These are phyloP conservation scores for Aphis craccivora DNA, from an alignment of 1,140 invertebrate genomes.

Conservation along the genomic window DNA sequence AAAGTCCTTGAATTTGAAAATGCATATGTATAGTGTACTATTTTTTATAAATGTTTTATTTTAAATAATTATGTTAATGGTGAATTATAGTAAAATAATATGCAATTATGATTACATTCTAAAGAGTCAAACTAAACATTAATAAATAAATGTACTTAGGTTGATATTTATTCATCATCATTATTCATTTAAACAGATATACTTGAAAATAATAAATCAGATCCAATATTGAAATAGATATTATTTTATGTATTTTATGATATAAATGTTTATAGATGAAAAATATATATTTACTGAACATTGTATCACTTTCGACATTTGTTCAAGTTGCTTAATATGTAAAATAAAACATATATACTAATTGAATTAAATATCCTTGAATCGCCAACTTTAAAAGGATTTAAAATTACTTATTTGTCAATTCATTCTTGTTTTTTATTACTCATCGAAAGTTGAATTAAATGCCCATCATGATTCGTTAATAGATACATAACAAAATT, in stretches of 20 bases:
- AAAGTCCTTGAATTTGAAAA: neutral
- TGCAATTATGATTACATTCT: no score
- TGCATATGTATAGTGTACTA: no score
- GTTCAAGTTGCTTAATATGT: neutral
- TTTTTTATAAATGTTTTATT: no score
- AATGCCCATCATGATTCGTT: neutral
- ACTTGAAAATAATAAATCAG: neutral
- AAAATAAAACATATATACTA: neutral
- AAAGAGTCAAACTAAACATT: no score
- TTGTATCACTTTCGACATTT: neutral
- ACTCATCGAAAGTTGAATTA: neutral
- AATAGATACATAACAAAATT: neutral
- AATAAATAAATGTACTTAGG: neutral
- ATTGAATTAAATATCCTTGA: neutral
- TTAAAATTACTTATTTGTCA: neutral
- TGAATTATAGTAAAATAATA: no score
- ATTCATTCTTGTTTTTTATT: constrained; percentile 4
- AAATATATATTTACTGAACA: neutral
- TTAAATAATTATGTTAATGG: no score
- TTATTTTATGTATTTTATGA: neutral
- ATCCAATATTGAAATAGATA: no score
- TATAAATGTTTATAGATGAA: neutral
- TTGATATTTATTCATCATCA: no score
- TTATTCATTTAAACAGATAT: no score
- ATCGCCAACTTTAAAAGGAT: neutral